phyloP scores from a whole-genome alignment of 2,797 vertebrate species.

The Allobates femoralis region DNA sequence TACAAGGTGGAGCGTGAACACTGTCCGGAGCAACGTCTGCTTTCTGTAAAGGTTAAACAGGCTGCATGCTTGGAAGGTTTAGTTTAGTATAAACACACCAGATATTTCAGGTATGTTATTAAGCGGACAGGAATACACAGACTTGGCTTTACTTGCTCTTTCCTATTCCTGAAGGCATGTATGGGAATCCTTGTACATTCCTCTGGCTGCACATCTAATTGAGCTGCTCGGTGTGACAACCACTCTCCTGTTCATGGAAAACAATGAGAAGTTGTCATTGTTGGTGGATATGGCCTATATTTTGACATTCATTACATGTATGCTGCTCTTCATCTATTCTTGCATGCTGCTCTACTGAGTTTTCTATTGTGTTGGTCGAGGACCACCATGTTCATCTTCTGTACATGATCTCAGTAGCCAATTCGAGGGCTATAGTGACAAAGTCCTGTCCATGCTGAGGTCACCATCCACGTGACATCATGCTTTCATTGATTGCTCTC shows the following conservation, averaged over 20 bases:
- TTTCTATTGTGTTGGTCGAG: background rate
- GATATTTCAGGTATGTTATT: conserved; percentile 35
- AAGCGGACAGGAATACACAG: conserved; percentile 2
- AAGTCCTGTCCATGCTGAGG: background rate
- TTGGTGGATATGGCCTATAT: background rate
- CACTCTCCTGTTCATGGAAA: background rate
- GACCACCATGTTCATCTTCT: background rate
- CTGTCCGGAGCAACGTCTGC: background rate
- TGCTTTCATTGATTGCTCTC: too few species aligned
- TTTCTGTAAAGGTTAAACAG: background rate
- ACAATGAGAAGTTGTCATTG: background rate
- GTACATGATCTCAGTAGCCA: background rate
- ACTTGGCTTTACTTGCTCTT: conserved; percentile 19
- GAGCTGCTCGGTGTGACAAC: background rate
- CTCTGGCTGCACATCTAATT: background rate
- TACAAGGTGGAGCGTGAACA: background rate
- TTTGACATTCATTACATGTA: background rate
- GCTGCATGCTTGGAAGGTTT: conserved; percentile 14
- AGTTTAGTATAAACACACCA: conserved; percentile 16
- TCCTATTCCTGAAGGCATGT: conserved; percentile 27
- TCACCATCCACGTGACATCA: background rate
- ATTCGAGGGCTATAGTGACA: too few species aligned
- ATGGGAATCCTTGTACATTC: background rate
- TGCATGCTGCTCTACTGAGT: background rate
- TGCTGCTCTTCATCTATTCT: background rate